Evolutionary conservation across 2,888 invertebrate genomes (phyloP).

Genomic region (Hoplodrina blanda): DNA sequence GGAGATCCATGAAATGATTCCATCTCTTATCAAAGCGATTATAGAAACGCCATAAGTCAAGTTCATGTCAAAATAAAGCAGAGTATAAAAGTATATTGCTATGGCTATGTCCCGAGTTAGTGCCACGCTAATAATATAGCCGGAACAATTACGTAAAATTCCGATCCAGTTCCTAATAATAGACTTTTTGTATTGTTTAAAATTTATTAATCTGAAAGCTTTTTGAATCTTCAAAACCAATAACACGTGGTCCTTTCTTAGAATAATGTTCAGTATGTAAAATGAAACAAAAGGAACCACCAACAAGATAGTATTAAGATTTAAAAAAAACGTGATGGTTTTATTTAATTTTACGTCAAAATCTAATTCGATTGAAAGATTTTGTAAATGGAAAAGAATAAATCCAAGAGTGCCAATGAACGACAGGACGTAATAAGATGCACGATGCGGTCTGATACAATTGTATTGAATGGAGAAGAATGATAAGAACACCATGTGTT

Average conservation of each 20-base stretch:
- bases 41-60: conserved; percentile 21
- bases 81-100: not conserved
- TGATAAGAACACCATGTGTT: conserved; percentile 30
- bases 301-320: not conserved
- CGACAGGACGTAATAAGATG: conserved; percentile 20
- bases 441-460: conserved; percentile 40
- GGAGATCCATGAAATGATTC: conserved; percentile 27
- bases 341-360: fast-evolving
- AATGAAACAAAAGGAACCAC: not conserved
- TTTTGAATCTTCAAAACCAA: conserved; percentile 42
- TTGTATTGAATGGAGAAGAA: conserved; percentile 36
- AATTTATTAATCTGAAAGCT: conserved; percentile 22
- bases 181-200: conserved; percentile 8
- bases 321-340: not conserved
- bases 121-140: not conserved
- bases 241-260: conserved; percentile 21
- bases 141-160: not conserved
- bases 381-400: not conserved
- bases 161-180: conserved; percentile 19
- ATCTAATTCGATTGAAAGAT: not conserved
- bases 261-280: conserved; percentile 26
- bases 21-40: conserved; percentile 38
- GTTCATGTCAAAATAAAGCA: conserved; percentile 14
- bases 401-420: conserved; percentile 13
- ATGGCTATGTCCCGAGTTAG: not conserved